Base-by-base conservation (phyloP, 2,113 vertebrate genomes). In the Hypocryptadius cinnamomeus region DNA sequence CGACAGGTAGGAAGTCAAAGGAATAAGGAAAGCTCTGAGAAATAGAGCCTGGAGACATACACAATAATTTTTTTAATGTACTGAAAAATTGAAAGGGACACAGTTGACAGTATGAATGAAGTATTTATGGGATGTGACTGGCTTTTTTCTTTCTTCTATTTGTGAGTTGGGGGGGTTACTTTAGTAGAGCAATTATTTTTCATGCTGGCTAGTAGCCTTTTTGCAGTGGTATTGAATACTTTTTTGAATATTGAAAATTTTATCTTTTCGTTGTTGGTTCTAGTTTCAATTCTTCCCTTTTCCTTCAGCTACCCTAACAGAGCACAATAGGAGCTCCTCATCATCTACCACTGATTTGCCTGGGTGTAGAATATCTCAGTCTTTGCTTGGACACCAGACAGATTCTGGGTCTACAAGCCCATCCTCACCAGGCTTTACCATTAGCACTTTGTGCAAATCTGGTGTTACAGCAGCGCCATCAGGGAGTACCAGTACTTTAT, bases 351-450 rank as follows among this genome's bases (percentile, higher is more conserved):
- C 88, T 60, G 93, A 96, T 95, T 97, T 98, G 63, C 97, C 96
- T 72, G 97, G 96, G 97, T 97, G 74, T 97, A 96, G 97, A 45
- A 89, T 97, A 20, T 97, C 97, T 96, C 96, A 97, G 77, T 95
- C 91, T 85, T 97, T 97, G 56, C 97, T 97, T 96, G 97, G 94
- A 73, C 94, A 93, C 81, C 97, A 97, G 71, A 96, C 97, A 70
- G 96, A 97, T 42, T 97, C 95, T 82, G 92, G 97, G 87, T 97
- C 97, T 96, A 96, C 92, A 92, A 98, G 96, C 64, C 95, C 96
- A 69, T 95, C 98, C 79, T 97, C 98, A 89, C 95, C 96, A 93
- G 95, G 93, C 93, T 97, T 97, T 33, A 65, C 84, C 14, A 74
- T 74, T 82, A 89, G 96, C 84, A 61, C 45, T 93, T 63, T 61